Evolutionary conservation across 2,113 vertebrate genomes (phyloP).

Genomic region (Hippoglossus stenolepis): DNA sequence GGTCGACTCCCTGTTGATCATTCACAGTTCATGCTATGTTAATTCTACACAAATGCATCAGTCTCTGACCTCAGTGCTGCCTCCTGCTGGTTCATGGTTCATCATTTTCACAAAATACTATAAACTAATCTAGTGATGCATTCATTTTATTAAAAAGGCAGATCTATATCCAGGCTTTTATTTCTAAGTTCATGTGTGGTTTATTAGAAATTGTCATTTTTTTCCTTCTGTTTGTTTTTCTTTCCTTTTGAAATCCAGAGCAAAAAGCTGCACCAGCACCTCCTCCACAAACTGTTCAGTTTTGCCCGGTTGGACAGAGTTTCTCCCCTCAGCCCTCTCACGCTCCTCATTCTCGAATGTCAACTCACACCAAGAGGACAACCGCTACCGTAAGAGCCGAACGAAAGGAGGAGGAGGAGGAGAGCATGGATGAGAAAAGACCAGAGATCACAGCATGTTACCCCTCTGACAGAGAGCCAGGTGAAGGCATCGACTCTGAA

Average conservation of each 20-base stretch:
- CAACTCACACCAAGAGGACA: conserved; percentile 56
- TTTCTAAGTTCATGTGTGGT: not conserved
- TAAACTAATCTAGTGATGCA: not conserved
- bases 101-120: not conserved
- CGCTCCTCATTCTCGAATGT: conserved; percentile 27
- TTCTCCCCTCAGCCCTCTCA: conserved; percentile 58
- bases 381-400: conserved; percentile 13
- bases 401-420: conserved; percentile 40
- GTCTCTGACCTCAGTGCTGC: conserved; percentile 43
- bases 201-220: not conserved
- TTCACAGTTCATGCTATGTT: not conserved
- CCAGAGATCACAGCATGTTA: conserved; percentile 46
- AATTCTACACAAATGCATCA: not conserved
- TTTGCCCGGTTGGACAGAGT: conserved; percentile 64
- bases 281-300: conserved; percentile 46
- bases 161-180: not conserved
- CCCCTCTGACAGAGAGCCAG: conserved; percentile 81
- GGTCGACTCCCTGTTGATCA: not conserved
- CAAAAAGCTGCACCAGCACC: conserved; percentile 58
- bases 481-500: conserved; percentile 83
- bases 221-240: conserved; percentile 2
- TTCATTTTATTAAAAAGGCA: not conserved
- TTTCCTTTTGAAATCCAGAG: conserved; percentile 57
- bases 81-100: conserved; percentile 51
- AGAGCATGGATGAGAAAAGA: conserved; percentile 29